Conservation (phyloP, 2,797 vertebrate species). For the Masticophis lateralis region DNA sequence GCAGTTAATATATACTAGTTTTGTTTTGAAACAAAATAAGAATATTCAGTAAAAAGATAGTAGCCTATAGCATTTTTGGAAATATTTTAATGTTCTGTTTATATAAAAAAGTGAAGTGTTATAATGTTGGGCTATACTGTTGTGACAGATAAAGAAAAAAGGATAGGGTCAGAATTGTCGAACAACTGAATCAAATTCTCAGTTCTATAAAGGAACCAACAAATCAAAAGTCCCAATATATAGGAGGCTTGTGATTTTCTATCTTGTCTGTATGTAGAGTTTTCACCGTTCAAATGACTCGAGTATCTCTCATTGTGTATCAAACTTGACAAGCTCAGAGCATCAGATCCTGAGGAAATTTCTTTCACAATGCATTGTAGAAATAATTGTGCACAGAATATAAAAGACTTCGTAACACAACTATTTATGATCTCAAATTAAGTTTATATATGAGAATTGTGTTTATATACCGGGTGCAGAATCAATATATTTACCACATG, state of each 20-base stretch:
- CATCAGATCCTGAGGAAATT: background rate
- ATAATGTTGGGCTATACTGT: background rate
- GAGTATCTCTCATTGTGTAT: background rate
- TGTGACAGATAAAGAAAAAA: background rate
- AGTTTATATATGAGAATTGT: background rate
- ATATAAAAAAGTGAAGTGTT: background rate
- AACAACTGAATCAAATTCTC: background rate
- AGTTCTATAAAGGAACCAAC: background rate
- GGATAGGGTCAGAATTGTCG: background rate
- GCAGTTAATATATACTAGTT: background rate
- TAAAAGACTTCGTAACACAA: background rate
- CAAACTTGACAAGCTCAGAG: background rate
- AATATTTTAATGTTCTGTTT: background rate
- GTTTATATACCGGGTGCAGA: background rate
- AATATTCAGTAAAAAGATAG: background rate
- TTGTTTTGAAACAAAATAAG: conserved; percentile 1
- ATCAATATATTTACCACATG: conserved; percentile 1
- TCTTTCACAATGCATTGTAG: background rate
- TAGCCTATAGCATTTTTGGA: background rate
- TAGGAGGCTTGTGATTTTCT: background rate
- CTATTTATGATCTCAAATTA: background rate
- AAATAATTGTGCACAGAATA: background rate
- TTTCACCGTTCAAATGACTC: background rate
- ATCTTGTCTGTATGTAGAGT: background rate
- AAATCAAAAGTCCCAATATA: background rate